phyloP scores from a whole-genome alignment of 2,797 vertebrate genomes.

The Sciaenops ocellatus region DNA sequence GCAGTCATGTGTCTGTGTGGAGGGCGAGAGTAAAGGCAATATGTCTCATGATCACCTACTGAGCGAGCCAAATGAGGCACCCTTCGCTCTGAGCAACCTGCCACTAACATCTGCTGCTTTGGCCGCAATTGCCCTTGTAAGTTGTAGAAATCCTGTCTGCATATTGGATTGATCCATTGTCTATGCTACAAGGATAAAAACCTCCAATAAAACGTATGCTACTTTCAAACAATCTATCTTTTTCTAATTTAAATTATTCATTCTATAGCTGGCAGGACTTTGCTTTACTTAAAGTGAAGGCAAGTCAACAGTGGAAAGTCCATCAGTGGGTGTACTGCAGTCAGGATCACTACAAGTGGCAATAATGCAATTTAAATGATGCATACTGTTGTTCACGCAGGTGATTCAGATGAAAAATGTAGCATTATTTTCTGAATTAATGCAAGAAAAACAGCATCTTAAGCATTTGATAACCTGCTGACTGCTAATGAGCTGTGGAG shows the following conservation, averaged over 20 bases:
- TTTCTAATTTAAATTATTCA: neutral
- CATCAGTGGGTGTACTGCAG: slow-evolving; percentile 23
- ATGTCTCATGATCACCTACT: slow-evolving; percentile 78
- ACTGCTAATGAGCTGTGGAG: slow-evolving; percentile 76
- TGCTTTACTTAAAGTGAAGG: slow-evolving; percentile 36
- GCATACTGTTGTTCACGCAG: slow-evolving; percentile 24
- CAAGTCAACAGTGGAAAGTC: slow-evolving; percentile 21
- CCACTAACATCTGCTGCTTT: slow-evolving; percentile 81
- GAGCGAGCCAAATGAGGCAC: slow-evolving; percentile 79
- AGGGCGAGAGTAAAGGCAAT: slow-evolving; percentile 70
- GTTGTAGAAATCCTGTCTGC: slow-evolving; percentile 30
- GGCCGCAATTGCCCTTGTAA: slow-evolving; percentile 60
- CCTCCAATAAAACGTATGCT: neutral
- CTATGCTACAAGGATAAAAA: slow-evolving; percentile 1
- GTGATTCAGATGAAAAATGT: slow-evolving; percentile 61
- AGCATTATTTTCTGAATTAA: slow-evolving; percentile 58
- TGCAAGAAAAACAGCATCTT: slow-evolving; percentile 65
- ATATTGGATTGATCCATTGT: slow-evolving; percentile 27
- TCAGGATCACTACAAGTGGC: slow-evolving; percentile 27
- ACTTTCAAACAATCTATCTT: slow-evolving; percentile 11
- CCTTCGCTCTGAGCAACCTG: slow-evolving; percentile 79
- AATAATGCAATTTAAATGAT: slow-evolving; percentile 30
- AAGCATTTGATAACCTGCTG: slow-evolving; percentile 72
- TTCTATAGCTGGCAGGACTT: slow-evolving; percentile 2
- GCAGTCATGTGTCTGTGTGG: slow-evolving; percentile 59